Evolutionary conservation across 2,113 vertebrate species (phyloP), one percentile per base, ranked within the genome.

Genomic region (Chamaea fasciata): DNA sequence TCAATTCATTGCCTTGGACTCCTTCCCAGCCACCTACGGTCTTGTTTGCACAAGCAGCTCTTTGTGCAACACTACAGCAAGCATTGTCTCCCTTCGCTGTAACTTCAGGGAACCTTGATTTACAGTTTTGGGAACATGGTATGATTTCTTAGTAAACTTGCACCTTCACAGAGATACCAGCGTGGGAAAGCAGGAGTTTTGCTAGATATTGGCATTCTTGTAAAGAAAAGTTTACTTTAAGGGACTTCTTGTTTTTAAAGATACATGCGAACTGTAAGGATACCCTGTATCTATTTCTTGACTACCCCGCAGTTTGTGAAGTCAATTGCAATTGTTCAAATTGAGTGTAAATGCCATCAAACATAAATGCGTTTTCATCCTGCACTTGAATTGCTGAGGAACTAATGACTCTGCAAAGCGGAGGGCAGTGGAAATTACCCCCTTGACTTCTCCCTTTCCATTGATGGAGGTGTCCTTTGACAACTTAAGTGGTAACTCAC

Each of bases 401-500:
- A 77, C 56, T 94, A 87, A 84, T 87, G 73, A 87, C 53, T 83
- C 86, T 64, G 42, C 67, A 57, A 91, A 87, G 82, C 76, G 20
- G 7, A 96, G 78, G 70, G 46, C 85, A 95, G 71, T 70, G 67
- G 47, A 95, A 96, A 95, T 95, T 90, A 91, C 50, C 82, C 65
- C 67, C 50, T 83, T 92, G 89, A 65, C 81, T 94, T 77, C 74
- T 94, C 44, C 31, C 84, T 85, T 85, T 76, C 63, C 64, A 47
- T 41, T 80, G 93, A 90, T 56, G 68, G 85, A 91, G 67, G 53
- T 92, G 78, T 95, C 70, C 67, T 90, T 84, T 80, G 75, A 90
- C 90, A 97, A 83, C 91, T 74, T 74, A 89, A 85, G 74, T 86
- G 92, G 78, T 69, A 94, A 89, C 82, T 95, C 77, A 63, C 30